Percentiles rank a stretch among this genome's conserved stretches.
Evolutionary conservation across 2,113 vertebrate genomes (phyloP).

Genomic region (Anguilla rostrata): DNA sequence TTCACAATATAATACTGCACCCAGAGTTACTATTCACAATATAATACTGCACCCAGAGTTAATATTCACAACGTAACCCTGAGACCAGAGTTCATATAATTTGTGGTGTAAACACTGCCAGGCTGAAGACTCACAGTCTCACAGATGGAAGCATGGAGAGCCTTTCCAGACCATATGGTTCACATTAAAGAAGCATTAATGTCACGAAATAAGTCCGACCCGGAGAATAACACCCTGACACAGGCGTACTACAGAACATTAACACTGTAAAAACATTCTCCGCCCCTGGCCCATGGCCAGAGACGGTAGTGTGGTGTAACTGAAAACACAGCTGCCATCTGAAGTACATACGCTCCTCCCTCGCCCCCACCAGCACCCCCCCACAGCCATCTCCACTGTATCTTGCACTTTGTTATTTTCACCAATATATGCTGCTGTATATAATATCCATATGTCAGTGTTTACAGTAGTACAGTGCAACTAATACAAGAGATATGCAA

Average conservation of each 20-base stretch:
- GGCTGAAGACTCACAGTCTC: background rate
- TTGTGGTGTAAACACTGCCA: background rate
- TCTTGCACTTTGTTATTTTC: too few relatives aligned
- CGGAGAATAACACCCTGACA: background rate
- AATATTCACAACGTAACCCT: background rate
- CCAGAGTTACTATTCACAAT: too few relatives aligned
- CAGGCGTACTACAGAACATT: background rate
- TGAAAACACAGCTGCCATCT: background rate
- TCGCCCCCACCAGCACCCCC: too few relatives aligned
- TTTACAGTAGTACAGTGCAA: too few relatives aligned
- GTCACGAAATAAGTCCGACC: background rate
- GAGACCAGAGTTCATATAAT: background rate
- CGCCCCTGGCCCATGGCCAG: background rate
- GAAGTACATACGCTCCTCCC: background rate
- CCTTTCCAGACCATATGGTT: background rate
- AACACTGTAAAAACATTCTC: constrained; percentile 2
- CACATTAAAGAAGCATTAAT: background rate
- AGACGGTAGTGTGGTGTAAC: background rate
- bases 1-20: background rate
- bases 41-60: too few relatives aligned
- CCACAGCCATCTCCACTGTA: background rate
- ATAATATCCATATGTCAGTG: too few relatives aligned
- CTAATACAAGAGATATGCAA: too few relatives aligned
- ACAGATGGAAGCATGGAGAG: background rate
- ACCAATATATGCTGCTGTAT: too few relatives aligned